Evolutionary conservation across 2,797 vertebrate species (phyloP).

Genomic region (Urophycis tenuis): DNA sequence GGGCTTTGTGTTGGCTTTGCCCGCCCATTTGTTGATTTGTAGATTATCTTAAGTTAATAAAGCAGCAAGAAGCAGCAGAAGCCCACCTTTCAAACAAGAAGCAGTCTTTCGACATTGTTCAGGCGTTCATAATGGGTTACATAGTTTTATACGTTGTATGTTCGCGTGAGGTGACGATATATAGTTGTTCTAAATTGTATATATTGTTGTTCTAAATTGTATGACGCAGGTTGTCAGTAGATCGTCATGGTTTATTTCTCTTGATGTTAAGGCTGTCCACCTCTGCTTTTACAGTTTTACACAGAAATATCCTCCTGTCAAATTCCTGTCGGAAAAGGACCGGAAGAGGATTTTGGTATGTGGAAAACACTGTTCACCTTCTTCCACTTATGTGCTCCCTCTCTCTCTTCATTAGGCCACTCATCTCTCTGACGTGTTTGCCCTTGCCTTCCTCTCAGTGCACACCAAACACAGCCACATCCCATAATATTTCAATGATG

Average conservation of each 20-base stretch:
- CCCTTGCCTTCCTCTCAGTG: not conserved
- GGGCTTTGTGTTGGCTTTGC: not conserved
- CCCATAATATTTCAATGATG: constrained; percentile 6
- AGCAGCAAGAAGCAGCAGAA: not conserved
- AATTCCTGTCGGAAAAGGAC: constrained; percentile 97
- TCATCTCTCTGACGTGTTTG: not conserved
- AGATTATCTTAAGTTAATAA: not conserved
- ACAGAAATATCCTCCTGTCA: constrained; percentile 97
- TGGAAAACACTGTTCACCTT: constrained; percentile 1
- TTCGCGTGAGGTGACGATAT: not conserved
- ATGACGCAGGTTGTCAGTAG: not conserved
- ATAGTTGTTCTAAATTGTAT: not conserved
- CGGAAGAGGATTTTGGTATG: constrained; percentile 98
- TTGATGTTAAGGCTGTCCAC: constrained; percentile 12
- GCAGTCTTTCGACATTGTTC: not conserved
- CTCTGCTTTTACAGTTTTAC: constrained; percentile 74
- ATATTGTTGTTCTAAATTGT: not conserved
- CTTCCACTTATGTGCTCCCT: not conserved
- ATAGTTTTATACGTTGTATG: not conserved
- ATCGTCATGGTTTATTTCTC: not conserved
- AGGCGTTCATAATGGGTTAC: not conserved
- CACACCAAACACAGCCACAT: not conserved
- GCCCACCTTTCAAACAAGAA: not conserved
- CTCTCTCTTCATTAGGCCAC: not conserved
- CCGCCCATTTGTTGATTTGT: not conserved